Conservation (phyloP, 64 coral and sea anemone genomes). For the Stichodactyla helianthus region DNA sequence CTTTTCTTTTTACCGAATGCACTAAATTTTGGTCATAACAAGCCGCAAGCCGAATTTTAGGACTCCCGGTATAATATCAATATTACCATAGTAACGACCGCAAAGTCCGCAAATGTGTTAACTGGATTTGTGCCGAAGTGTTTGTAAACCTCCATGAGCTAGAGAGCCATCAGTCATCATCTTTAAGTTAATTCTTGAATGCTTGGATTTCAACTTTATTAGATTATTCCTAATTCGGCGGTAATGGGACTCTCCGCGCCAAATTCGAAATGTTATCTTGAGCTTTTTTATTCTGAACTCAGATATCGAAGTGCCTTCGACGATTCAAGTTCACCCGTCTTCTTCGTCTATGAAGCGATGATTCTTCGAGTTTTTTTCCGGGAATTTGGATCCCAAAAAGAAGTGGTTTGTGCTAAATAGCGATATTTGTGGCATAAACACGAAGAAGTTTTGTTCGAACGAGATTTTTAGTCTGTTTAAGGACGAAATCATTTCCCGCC, state of each 20-base stretch:
- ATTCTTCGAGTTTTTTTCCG: slow-evolving; percentile 5
- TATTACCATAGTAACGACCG: too few relatives aligned
- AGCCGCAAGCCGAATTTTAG: background rate
- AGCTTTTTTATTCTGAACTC: background rate
- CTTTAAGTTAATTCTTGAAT: too few relatives aligned
- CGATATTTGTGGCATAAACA: background rate
- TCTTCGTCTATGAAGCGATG: background rate
- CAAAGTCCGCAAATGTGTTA: too few relatives aligned
- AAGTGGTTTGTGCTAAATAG: slow-evolving; percentile 4
- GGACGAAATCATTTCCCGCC: background rate
- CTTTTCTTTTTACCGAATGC: too few relatives aligned
- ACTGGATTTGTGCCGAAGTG: too few relatives aligned
- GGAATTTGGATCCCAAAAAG: background rate
- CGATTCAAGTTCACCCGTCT: background rate
- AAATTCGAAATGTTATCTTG: background rate
- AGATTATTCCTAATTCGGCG: background rate
- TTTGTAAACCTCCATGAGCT: too few relatives aligned
- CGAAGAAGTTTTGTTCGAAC: background rate
- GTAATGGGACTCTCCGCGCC: background rate
- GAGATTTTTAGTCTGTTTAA: background rate
- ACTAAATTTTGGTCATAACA: too few relatives aligned
- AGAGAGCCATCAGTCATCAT: too few relatives aligned
- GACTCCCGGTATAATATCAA: too few relatives aligned
- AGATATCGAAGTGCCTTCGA: background rate
- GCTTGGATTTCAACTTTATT: too few relatives aligned